phyloP scores from a whole-genome alignment of 2,888 invertebrate genomes.

The Achlya flavicornis region DNA sequence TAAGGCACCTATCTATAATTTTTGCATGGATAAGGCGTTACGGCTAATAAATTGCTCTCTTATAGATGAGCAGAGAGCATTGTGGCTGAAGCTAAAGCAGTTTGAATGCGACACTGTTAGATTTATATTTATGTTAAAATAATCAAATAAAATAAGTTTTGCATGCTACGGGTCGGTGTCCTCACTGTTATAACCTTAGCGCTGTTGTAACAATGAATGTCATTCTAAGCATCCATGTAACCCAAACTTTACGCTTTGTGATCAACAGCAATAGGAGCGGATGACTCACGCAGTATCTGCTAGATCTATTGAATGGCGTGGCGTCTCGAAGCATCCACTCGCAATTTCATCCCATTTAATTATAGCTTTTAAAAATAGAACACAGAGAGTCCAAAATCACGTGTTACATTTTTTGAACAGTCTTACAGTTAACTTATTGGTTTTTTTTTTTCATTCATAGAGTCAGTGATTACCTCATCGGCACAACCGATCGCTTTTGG shows the following conservation, averaged over 20 bases:
- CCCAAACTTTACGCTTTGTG: constrained; percentile 53
- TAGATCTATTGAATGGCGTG: constrained; percentile 50
- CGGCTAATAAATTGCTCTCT: too few species aligned
- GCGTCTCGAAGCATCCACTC: constrained; percentile 37
- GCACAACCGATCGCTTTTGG: constrained; percentile 53
- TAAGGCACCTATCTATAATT: too few species aligned
- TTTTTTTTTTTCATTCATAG: constrained; percentile 68
- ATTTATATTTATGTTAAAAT: neutral
- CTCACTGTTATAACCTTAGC: neutral
- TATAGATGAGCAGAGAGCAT: too few species aligned
- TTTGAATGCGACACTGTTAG: too few species aligned
- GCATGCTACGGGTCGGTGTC: neutral
- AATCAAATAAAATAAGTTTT: neutral
- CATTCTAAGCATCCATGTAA: constrained; percentile 18
- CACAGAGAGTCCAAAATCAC: constrained; percentile 24
- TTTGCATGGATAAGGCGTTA: too few species aligned
- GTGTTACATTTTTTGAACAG: constrained; percentile 11
- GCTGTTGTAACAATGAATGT: neutral
- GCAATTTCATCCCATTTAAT: constrained; percentile 13
- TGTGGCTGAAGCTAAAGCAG: too few species aligned
- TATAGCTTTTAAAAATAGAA: constrained; percentile 9
- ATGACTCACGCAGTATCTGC: constrained; percentile 63
- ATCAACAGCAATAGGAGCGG: constrained; percentile 47
- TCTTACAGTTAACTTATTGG: constrained; percentile 52
- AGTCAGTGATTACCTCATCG: constrained; percentile 65